Evolutionary conservation across 2,113 vertebrate species (phyloP), one percentile per base, ranked within the genome.

Genomic region (Gasterosteus aculeatus): DNA sequence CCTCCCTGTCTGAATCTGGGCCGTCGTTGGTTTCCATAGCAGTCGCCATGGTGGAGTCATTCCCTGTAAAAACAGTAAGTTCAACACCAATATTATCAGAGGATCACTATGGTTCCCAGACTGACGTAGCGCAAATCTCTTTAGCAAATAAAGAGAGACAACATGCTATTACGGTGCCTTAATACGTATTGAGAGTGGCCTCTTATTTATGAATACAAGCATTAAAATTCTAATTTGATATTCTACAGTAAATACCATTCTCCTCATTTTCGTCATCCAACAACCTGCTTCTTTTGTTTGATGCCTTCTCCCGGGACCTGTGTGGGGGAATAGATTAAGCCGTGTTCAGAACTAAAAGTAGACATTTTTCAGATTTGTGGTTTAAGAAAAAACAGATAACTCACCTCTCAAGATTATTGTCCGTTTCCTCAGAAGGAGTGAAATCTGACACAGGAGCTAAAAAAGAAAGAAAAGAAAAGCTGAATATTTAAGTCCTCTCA

Each of bases 251-350:
- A 72, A 62, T 91, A 93, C 92, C 91, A 0, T 88, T 85, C 14
- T 95, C 91, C 0, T 89, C 81, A 4, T 73, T 60, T 11, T 85
- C 82, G 0, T 95, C 95, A 41, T 96, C 92, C 7, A 95, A 75
- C 66, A 94, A 85, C 39, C 95, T 86, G 33, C 77, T 93, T 87
- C 96, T 95, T 91, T 94, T 96, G 35, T 83, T 44, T 3, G 84
- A 85, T 0, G 10, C 72, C 39, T 79, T 82, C 41, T 81, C 75
- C 47, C 86, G 72, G 42, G 88, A 80, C 47, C 92, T 92, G 64
- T 22, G 57, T 35, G 47, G 10, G 65, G 29, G 4, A 58, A 62
- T 35, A 72, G 26, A 68, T 56, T 3, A 57, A 68, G 4, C 3
- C 31, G 11, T 2, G 35, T n/a, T 38, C 11, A 62, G 5, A 33